Percentiles rank a stretch among this genome's conserved stretches.
Evolutionary conservation across 1,140 invertebrate genomes (phyloP).

Genomic region (Pseudomyrmex flavicornis): DNA sequence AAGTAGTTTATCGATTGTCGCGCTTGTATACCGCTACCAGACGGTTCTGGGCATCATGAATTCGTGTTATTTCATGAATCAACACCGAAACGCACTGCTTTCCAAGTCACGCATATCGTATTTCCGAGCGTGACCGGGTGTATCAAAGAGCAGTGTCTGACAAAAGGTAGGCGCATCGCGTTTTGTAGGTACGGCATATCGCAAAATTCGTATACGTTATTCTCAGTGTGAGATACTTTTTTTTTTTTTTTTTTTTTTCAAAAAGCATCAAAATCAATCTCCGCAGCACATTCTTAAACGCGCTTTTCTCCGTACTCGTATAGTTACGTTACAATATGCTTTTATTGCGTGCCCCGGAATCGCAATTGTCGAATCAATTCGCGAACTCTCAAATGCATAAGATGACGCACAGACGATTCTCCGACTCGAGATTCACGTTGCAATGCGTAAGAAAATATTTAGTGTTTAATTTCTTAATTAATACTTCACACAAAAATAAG

Average conservation of each 20-base stretch:
- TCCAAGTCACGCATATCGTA: conserved; percentile 71
- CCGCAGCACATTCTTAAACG: conserved; percentile 10
- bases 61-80: conserved; percentile 66
- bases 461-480: too few relatives aligned
- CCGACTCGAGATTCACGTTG: background rate
- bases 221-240: conserved; percentile 14
- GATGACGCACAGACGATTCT: background rate
- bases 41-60: conserved; percentile 30
- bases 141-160: conserved; percentile 52
- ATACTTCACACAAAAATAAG: too few relatives aligned
- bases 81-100: conserved; percentile 61
- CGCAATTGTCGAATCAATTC: conserved; percentile 12
- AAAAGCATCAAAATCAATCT: conserved; percentile 34
- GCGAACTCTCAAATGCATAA: background rate
- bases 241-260: background rate
- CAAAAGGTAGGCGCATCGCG: conserved; percentile 37
- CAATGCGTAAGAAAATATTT: background rate
- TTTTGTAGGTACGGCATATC: conserved; percentile 4
- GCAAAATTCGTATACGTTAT: conserved; percentile 32
- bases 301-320: background rate
- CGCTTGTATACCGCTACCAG: conserved; percentile 45
- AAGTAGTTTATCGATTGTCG: conserved; percentile 6
- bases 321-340: background rate
- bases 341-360: background rate
- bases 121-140: conserved; percentile 69